These are phyloP conservation scores for Machaerirhynchus nigripectus DNA, from an alignment of 2,113 vertebrate species.

Conservation along the genomic window DNA sequence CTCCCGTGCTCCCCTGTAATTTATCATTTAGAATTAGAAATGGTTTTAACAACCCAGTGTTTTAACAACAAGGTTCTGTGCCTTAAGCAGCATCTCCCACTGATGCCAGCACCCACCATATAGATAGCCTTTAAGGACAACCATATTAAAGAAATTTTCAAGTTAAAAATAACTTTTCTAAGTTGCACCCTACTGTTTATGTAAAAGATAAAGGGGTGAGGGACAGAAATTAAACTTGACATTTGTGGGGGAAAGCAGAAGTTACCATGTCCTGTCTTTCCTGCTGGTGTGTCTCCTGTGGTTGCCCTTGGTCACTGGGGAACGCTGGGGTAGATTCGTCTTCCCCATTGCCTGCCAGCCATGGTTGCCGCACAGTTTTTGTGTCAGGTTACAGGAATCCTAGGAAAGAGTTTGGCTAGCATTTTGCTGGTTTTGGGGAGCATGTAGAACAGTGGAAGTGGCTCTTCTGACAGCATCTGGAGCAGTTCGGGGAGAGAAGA, in stretches of 20 bases:
- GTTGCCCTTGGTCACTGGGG: background rate
- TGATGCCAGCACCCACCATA: background rate
- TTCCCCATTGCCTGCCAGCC: background rate
- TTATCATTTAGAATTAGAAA: background rate
- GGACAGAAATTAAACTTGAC: background rate
- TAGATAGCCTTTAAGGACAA: background rate
- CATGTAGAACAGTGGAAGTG: background rate
- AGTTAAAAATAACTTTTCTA: background rate
- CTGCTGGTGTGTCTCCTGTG: background rate
- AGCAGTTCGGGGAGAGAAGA: background rate
- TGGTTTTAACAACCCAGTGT: background rate
- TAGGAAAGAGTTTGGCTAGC: background rate
- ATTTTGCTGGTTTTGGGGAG: background rate
- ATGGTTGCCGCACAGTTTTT: background rate
- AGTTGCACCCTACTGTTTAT: background rate
- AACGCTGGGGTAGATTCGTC: background rate
- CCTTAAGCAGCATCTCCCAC: background rate
- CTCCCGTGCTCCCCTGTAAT: background rate
- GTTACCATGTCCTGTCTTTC: background rate
- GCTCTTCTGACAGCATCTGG: background rate
- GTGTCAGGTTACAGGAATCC: background rate
- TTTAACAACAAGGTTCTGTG: background rate
- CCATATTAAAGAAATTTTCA: background rate
- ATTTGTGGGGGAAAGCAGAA: background rate
- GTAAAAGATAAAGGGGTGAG: background rate